Conservation (phyloP, 2,113 vertebrate species). For the Oncorhynchus tshawytscha region DNA sequence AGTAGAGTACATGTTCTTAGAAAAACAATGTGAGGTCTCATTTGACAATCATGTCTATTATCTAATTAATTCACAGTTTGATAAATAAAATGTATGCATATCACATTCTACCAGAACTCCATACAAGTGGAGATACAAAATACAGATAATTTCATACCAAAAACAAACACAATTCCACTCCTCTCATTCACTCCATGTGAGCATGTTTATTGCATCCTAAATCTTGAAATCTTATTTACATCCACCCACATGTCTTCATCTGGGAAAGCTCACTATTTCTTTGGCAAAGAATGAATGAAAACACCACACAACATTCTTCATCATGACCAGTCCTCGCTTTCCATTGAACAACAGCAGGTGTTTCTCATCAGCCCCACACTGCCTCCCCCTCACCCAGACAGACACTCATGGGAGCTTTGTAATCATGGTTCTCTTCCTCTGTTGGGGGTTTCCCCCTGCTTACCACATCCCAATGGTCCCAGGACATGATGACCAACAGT, state of each 20-base stretch:
- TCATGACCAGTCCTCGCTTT: background rate
- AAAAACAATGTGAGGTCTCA: constrained; percentile 10
- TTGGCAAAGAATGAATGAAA: constrained; percentile 15
- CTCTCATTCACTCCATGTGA: no score
- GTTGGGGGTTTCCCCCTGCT: constrained; percentile 6
- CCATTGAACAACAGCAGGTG: constrained; percentile 29
- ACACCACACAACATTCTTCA: background rate
- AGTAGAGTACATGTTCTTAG: background rate
- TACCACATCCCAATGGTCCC: constrained; percentile 3
- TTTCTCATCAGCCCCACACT: constrained; percentile 15
- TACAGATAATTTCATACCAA: no score
- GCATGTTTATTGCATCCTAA: no score
- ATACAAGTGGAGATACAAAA: no score
- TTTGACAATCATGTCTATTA: background rate
- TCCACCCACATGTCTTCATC: constrained; percentile 1
- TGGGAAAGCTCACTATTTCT: background rate
- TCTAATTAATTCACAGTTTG: background rate
- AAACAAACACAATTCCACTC: no score
- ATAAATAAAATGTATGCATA: no score
- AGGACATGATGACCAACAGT: constrained; percentile 36
- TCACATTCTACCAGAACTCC: no score
- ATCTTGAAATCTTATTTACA: background rate
- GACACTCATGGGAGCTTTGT: constrained; percentile 51
- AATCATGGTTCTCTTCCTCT: constrained; percentile 38
- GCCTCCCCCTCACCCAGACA: constrained; percentile 26